Conservation (phyloP, 2,888 invertebrate species). For the Lasioglossum malachurum region DNA sequence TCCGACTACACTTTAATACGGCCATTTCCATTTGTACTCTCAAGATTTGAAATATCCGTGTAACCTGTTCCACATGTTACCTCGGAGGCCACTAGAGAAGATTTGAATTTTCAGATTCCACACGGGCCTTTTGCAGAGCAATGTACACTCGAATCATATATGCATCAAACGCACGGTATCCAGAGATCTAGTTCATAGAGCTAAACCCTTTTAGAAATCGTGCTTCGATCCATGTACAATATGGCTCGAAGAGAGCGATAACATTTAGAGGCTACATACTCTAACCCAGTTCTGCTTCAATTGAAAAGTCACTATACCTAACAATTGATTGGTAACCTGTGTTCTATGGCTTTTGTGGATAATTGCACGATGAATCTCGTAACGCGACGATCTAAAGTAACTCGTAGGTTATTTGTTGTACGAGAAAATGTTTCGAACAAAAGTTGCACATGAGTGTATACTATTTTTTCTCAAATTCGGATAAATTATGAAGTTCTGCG, state of each 20-base stretch:
- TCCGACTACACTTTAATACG: constrained; percentile 44
- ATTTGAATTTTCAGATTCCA: constrained; percentile 33
- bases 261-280: background rate
- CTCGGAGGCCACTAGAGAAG: constrained; percentile 22
- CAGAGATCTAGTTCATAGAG: background rate
- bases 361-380: no score
- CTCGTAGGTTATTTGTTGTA: no score
- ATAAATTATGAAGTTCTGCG: no score
- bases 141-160: background rate
- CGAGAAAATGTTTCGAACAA: no score
- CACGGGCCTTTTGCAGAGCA: background rate
- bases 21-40: constrained; percentile 43
- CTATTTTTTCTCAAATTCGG: no score
- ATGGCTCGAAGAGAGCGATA: background rate
- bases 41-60: constrained; percentile 49
- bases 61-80: constrained; percentile 31
- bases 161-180: background rate
- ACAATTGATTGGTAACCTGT: background rate
- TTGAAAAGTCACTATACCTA: background rate
- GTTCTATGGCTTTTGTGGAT: no score
- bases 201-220: background rate
- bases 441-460: no score
- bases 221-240: background rate
- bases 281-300: background rate
- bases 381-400: no score